A percentile compares a stretch with the other conserved stretches of the same genome.
phyloP scores from a whole-genome alignment of 2,113 vertebrate genomes.

The Bujurquina vittata region DNA sequence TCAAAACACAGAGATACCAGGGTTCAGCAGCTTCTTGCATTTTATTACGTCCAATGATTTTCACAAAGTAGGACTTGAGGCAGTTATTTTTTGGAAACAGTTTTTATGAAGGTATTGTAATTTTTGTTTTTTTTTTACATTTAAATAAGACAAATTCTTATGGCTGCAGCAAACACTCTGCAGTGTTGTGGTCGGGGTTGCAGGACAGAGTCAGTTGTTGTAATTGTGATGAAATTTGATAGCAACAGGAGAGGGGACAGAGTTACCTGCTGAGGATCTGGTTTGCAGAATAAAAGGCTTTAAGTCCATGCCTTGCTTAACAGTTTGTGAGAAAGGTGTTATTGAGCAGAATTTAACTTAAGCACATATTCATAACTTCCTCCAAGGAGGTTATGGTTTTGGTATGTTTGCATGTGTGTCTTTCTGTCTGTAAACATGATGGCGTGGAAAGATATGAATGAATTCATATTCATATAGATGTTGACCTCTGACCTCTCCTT shows the following conservation, averaged over 20 bases:
- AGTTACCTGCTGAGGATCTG: conserved; percentile 7
- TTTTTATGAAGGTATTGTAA: conserved; percentile 8
- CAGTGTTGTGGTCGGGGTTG: neutral
- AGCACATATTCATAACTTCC: neutral
- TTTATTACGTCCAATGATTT: conserved; percentile 19
- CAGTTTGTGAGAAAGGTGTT: neutral
- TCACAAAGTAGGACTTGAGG: conserved; percentile 39
- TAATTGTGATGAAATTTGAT: conserved; percentile 59
- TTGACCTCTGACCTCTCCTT: too few species aligned
- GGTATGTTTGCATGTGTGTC: too few species aligned
- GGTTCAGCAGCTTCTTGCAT: conserved; percentile 1
- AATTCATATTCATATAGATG: too few species aligned
- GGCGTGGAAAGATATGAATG: too few species aligned
- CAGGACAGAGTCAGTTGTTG: conserved; percentile 36
- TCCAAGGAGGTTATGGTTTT: too few species aligned
- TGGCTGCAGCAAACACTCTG: conserved; percentile 23
- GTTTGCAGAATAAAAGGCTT: neutral
- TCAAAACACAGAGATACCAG: conserved; percentile 13
- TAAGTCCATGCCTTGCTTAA: neutral
- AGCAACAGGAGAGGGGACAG: conserved; percentile 15
- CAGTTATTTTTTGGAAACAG: conserved; percentile 11
- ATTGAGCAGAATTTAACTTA: neutral
- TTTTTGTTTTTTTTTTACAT: conserved; percentile 33
- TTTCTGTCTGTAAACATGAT: too few species aligned
- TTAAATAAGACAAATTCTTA: conserved; percentile 36